These are phyloP conservation scores for Drosophila parthenogenetica DNA, from an alignment of 2,888 invertebrate species.

Conservation along the genomic window DNA sequence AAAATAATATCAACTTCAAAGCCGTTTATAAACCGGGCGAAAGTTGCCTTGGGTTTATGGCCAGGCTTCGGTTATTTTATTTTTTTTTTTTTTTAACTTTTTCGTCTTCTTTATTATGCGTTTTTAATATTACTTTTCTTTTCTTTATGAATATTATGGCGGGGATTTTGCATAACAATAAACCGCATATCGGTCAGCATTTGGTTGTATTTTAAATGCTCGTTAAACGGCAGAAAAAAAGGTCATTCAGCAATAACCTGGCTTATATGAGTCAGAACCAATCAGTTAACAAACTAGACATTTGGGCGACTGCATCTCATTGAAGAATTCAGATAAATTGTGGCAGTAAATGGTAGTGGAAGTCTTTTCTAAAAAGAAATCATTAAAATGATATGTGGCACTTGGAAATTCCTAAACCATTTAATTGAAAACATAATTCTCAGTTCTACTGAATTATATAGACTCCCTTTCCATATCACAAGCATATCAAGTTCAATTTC, in stretches of 20 bases:
- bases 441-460: conserved; percentile 22
- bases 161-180: conserved; percentile 76
- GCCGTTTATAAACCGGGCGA: conserved; percentile 30
- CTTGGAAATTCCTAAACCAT: neutral
- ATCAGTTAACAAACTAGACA: conserved; percentile 25
- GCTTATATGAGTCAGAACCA: conserved; percentile 30
- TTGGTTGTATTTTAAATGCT: conserved; percentile 41
- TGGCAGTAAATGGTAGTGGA: too few relatives aligned
- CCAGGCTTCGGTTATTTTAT: conserved; percentile 33
- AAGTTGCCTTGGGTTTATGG: conserved; percentile 51
- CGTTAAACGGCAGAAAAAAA: conserved; percentile 29
- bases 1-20: conserved; percentile 4
- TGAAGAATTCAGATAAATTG: too few relatives aligned
- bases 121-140: conserved; percentile 75
- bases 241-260: conserved; percentile 29
- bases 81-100: neutral
- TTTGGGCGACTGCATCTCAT: conserved; percentile 20
- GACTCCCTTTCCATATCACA: neutral
- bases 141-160: conserved; percentile 54
- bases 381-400: neutral
- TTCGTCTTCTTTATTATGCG: conserved; percentile 52
- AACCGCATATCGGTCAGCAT: conserved; percentile 73
- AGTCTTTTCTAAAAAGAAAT: too few relatives aligned
- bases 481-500: neutral
- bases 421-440: neutral